Conservation (phyloP, 2,113 vertebrate species). For the Campylomormyrus tamandua region DNA sequence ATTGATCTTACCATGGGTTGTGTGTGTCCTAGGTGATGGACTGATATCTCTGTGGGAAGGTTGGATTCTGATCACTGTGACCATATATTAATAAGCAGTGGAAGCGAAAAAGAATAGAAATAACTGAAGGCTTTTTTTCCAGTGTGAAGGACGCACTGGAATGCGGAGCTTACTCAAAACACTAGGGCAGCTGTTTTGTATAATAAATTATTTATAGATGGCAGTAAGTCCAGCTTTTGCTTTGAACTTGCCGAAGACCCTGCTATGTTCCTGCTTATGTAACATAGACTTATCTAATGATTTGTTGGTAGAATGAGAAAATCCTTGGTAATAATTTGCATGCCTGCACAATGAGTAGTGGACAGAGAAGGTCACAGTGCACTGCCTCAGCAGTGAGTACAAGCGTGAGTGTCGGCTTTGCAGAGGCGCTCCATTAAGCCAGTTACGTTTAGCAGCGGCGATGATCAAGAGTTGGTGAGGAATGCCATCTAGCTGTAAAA, state of each 20-base stretch:
- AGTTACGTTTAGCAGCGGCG: constrained; percentile 24
- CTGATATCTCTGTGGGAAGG: neutral
- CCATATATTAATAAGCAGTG: neutral
- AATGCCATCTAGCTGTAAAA: constrained; percentile 70
- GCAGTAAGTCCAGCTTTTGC: neutral
- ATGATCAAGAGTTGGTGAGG: constrained; percentile 43
- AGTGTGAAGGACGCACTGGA: neutral
- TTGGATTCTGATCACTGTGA: neutral
- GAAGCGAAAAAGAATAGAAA: neutral
- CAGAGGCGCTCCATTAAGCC: neutral
- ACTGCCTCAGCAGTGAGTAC: constrained; percentile 27
- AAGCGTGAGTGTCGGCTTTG: neutral
- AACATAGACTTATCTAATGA: neutral
- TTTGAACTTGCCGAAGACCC: neutral
- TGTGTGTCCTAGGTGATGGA: neutral
- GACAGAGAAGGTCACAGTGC: constrained; percentile 38
- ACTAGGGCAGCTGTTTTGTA: neutral
- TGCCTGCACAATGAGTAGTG: constrained; percentile 33
- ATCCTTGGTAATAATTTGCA: constrained; percentile 49
- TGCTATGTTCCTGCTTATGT: neutral
- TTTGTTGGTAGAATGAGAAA: constrained; percentile 52
- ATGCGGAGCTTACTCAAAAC: neutral
- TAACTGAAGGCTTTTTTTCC: too few species aligned
- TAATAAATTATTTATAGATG: neutral
- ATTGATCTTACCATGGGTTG: neutral